These are phyloP conservation scores for Linepithema humile DNA, from an alignment of 1,140 invertebrate genomes.

Conservation along the genomic window DNA sequence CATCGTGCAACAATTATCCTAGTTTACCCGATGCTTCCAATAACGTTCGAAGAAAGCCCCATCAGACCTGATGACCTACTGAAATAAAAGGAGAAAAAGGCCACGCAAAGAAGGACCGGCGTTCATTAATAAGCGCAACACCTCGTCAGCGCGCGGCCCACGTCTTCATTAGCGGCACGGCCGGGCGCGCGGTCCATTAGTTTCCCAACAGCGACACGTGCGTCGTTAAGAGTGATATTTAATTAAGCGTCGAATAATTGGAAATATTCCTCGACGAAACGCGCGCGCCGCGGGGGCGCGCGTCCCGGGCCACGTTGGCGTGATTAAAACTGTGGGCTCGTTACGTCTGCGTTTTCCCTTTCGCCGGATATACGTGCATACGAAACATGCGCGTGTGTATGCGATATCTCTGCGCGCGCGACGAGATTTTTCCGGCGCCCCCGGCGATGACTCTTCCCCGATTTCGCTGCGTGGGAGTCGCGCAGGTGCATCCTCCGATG, in stretches of 20 bases:
- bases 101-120: slow-evolving; percentile 2
- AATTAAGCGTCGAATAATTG: slow-evolving; percentile 70
- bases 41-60: background rate
- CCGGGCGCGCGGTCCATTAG: slow-evolving; percentile 55
- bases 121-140: slow-evolving; percentile 70
- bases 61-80: background rate
- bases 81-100: slow-evolving; percentile 38
- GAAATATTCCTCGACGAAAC: slow-evolving; percentile 58
- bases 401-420: background rate
- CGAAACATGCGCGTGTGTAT: slow-evolving; percentile 1
- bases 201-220: slow-evolving; percentile 60
- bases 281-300: slow-evolving; percentile 48
- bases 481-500: slow-evolving; percentile 68
- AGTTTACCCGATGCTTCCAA: background rate
- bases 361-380: slow-evolving; percentile 30
- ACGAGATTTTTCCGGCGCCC: slow-evolving; percentile 60
- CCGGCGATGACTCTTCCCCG: slow-evolving; percentile 55
- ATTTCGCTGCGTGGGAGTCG: slow-evolving; percentile 65
- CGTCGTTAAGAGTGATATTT: slow-evolving; percentile 71
- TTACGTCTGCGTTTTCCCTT: slow-evolving; percentile 71
- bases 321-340: slow-evolving; percentile 72
- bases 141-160: slow-evolving; percentile 59
- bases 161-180: slow-evolving; percentile 68
- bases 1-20: background rate
- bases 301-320: slow-evolving; percentile 58